Percentiles rank a stretch among this genome's conserved stretches.
Evolutionary conservation across 2,113 vertebrate genomes (phyloP).

Genomic region (Chrysemys picta): DNA sequence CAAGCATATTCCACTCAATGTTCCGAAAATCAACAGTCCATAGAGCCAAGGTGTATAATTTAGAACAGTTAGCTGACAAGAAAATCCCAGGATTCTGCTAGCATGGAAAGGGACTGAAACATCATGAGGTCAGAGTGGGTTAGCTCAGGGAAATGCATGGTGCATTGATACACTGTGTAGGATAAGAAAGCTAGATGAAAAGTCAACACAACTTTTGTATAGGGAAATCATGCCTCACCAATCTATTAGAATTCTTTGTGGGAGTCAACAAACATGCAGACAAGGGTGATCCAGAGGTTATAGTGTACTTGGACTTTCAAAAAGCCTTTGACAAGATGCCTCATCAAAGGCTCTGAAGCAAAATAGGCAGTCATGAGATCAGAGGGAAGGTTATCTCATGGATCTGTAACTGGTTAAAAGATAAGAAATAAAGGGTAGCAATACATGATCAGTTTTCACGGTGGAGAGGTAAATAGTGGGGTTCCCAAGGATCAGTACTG

Average conservation of each 20-base stretch:
- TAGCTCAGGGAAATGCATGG: not conserved
- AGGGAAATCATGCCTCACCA: not conserved
- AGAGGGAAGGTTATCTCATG: not conserved
- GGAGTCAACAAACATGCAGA: not conserved
- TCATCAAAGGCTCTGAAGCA: not conserved
- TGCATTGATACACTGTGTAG: no score
- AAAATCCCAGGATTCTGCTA: not conserved
- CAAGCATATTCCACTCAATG: rapidly evolving
- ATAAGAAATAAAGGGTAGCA: not conserved
- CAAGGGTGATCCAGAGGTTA: not conserved
- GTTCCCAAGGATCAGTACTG: not conserved
- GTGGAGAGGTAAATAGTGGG: not conserved
- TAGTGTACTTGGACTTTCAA: not conserved
- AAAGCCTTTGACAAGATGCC: not conserved
- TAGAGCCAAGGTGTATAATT: not conserved
- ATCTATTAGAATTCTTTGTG: not conserved
- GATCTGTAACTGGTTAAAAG: not conserved
- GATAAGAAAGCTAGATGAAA: not conserved
- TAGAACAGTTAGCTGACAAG: not conserved
- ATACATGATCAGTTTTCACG: not conserved
- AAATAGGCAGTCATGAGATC: not conserved
- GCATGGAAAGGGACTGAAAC: not conserved
- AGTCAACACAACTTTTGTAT: not conserved
- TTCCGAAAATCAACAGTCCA: not conserved
- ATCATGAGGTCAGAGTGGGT: rapidly evolving